Conservation (phyloP, 37 sponge, comb jelly and placozoan genomes). For the Geodia barretti region DNA sequence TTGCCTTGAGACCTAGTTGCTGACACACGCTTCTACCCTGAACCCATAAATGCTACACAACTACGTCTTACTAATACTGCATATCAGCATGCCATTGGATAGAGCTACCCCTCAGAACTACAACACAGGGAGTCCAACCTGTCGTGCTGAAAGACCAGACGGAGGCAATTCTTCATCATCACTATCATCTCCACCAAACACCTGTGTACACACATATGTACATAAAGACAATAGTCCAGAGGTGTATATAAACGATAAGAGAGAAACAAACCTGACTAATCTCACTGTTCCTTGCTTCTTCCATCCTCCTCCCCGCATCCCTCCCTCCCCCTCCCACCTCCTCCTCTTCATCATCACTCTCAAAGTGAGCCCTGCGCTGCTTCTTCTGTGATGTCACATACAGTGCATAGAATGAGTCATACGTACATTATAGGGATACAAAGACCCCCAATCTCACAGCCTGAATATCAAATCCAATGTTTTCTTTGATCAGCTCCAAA, state of each 20-base stretch:
- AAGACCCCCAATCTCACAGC: slow-evolving; percentile 10
- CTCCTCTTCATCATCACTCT: slow-evolving; percentile 79
- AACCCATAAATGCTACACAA: too few species aligned
- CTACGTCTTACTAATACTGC: too few species aligned
- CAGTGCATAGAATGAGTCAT: neutral
- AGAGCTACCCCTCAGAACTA: neutral
- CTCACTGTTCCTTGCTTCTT: neutral
- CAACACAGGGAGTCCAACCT: slow-evolving; percentile 9
- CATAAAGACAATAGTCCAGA: neutral
- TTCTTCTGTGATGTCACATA: slow-evolving; percentile 68
- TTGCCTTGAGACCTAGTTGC: too few species aligned
- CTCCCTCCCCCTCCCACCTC: slow-evolving; percentile 15
- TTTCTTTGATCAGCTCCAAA: slow-evolving; percentile 61
- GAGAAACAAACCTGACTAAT: neutral
- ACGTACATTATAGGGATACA: neutral
- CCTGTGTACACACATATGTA: slow-evolving; percentile 13
- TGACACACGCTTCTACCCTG: too few species aligned
- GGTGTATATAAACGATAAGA: neutral
- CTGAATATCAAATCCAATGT: slow-evolving; percentile 53
- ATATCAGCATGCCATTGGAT: too few species aligned
- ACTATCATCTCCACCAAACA: slow-evolving; percentile 60
- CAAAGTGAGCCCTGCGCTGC: slow-evolving; percentile 61
- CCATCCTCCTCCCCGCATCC: neutral
- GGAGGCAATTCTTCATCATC: slow-evolving; percentile 55
- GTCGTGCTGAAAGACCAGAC: neutral